Evolutionary conservation across 2,113 vertebrate species (phyloP), one percentile per base, ranked within the genome.

Genomic region (Petroica traversi): DNA sequence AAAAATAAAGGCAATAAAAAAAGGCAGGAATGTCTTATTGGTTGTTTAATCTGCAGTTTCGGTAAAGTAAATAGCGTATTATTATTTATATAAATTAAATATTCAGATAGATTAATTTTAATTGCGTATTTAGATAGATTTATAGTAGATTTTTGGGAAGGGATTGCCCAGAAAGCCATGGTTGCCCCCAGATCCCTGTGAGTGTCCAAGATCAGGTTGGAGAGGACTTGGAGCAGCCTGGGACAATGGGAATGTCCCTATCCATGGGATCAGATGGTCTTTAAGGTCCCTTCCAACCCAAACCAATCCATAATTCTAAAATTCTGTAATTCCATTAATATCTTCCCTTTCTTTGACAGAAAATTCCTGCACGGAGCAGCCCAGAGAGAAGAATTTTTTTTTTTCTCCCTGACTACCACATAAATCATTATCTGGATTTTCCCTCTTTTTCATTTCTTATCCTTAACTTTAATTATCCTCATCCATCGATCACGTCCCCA

Each of bases 181-280:
- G 46, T 46, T 54, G 63, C 9, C 24, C 46, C 54, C 25, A 61
- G 71, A 61, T 29, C 46, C 54, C 36, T 38, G 73, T 63, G 0
- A 77, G 5, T 16, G 23, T 1, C 55, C 63, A 24, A 54, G 63
- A 38, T 54, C 73, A 46, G 46, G 63, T 0, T 71, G 79, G 63
- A 57, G 1, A 1, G 24, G 16, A 24, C 25, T 24, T 29, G 82
- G 73, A 61, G 4, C 22, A 12, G 0, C 33, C 33, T 77, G 54
- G 46, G 54, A 10, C 0, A 1, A 6, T 16, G 28, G 38, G 52
- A 3, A 0, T 45, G 43, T 38, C 45, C 34, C 18, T 59, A 33
- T 14, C 31, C 51, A 9, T 2, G 13, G 34, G 5, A 16, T 20
- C 8, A 3, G 25, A 36, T 38, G 18, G 7, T 45, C 33, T 29